Percentiles rank a stretch among this genome's conserved stretches.
Conservation (phyloP, 2,113 vertebrate species). For the Silurus asotus region DNA sequence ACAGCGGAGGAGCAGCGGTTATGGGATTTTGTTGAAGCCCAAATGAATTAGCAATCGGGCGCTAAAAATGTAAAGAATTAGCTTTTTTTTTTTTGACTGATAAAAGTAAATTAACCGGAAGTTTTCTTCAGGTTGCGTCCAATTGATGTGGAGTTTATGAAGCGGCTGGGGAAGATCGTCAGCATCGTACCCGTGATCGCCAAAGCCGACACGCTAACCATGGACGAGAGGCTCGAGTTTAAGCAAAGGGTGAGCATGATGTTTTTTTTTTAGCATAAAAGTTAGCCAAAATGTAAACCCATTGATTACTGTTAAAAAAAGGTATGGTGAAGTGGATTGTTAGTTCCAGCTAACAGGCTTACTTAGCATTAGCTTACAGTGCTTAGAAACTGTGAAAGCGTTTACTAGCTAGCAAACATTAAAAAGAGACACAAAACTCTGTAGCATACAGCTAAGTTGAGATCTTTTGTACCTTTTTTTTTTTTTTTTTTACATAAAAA, state of each 20-base stretch:
- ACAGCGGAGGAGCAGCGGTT: neutral
- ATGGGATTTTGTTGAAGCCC: neutral
- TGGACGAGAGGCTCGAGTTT: slow-evolving; percentile 85
- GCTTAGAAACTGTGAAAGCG: neutral
- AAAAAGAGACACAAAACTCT: neutral
- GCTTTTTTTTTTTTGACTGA: neutral
- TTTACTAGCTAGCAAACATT: neutral
- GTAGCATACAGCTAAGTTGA: neutral
- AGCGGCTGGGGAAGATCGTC: slow-evolving; percentile 81
- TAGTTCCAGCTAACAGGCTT: neutral
- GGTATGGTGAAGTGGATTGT: neutral
- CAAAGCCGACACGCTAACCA: slow-evolving; percentile 85
- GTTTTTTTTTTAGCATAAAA: neutral
- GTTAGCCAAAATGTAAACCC: neutral
- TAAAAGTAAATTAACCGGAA: neutral
- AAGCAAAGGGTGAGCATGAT: slow-evolving; percentile 78
- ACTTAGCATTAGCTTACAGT: neutral
- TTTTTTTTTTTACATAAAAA: neutral
- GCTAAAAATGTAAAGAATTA: no score
- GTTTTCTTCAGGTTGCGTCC: slow-evolving; percentile 78
- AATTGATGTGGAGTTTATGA: slow-evolving; percentile 88
- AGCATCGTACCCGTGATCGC: slow-evolving; percentile 87
- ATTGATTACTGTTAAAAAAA: neutral
- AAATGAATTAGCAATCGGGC: neutral
- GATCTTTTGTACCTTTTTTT: neutral